Percentiles rank a stretch among this genome's conserved stretches.
Conservation (phyloP, 2,113 vertebrate genomes). For the Peucedramus taeniatus region DNA sequence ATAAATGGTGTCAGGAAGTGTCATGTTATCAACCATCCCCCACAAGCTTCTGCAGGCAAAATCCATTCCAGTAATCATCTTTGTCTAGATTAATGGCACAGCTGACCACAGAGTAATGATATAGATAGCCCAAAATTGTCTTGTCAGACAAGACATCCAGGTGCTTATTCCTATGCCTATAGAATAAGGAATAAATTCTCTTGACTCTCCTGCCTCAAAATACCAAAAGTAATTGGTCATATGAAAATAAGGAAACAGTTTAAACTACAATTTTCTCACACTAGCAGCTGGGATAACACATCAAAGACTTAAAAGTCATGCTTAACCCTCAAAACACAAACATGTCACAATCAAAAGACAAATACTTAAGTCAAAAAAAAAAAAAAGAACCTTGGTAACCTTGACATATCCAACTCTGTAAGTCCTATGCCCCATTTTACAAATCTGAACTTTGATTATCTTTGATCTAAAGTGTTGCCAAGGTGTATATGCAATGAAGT, state of each 20-base stretch:
- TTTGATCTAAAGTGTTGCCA: background rate
- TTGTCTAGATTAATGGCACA: background rate
- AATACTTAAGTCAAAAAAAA: background rate
- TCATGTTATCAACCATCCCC: background rate
- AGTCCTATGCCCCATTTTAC: background rate
- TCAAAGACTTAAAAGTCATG: background rate
- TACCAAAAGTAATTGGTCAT: background rate
- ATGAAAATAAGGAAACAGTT: background rate
- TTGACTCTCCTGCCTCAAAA: background rate
- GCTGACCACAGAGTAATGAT: background rate
- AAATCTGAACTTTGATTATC: background rate
- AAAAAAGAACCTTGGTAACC: background rate
- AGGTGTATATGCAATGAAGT: background rate
- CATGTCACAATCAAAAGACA: background rate
- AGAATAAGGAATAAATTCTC: background rate
- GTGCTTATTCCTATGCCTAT: background rate
- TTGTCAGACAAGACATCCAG: background rate
- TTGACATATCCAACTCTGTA: background rate
- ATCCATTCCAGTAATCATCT: background rate
- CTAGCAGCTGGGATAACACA: background rate
- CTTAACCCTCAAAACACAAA: background rate
- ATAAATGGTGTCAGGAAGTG: background rate
- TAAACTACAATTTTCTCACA: background rate
- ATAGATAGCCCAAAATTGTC: background rate
- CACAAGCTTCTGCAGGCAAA: background rate